Evolutionary conservation across 2,113 vertebrate genomes (phyloP), one percentile per base, ranked within the genome.

Genomic region (Rhadina sibilatrix): DNA sequence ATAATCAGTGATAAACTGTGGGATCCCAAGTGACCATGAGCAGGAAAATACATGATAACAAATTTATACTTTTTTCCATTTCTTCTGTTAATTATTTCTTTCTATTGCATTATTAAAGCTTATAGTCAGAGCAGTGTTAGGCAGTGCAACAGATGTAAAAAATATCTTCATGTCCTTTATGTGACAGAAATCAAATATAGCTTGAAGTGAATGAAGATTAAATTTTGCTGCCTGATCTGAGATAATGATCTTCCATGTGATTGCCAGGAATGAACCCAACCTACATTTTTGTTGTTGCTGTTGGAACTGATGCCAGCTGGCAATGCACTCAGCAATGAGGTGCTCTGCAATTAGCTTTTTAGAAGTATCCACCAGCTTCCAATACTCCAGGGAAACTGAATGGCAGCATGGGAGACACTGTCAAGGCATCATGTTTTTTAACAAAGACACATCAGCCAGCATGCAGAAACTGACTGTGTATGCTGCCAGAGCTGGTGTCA

Each of bases 171-270:
- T 10, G 5, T 28, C 12, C 25, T 31, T 64, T 27, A 56, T 3
- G 4, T 77, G 27, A 9, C 13, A 87, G n/a, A 74, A 22, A 38
- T 47, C 40, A 91, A 77, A 23, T 27, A 28, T 4, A 49, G 15
- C 15, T 89, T 83, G 15, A 38, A 56, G 3, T 35, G n/a, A 63
- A 75, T 7, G 12, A 91, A 83, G 35, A 54, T 30, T 4, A 72
- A 83, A 68, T 69, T 80, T 80, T 87, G 8, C 44, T 52, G 19
- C 19, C 16, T 74, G 37, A 19, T 75, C 5, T 35, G 33, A 72
- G 12, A 20, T 22, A 30, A 66, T 2, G 1, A 50, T 56, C 14
- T 65, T 82, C 56, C 3, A 0, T 1, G 18, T n/a, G 28, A 10
- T 47, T 88, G n/a, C n/a, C 35, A 65, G 24, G 9, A 42, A 38